Percentiles rank a stretch among this genome's conserved stretches.
phyloP scores from a whole-genome alignment of 2,797 vertebrate species.

The Scolopax rusticola region DNA sequence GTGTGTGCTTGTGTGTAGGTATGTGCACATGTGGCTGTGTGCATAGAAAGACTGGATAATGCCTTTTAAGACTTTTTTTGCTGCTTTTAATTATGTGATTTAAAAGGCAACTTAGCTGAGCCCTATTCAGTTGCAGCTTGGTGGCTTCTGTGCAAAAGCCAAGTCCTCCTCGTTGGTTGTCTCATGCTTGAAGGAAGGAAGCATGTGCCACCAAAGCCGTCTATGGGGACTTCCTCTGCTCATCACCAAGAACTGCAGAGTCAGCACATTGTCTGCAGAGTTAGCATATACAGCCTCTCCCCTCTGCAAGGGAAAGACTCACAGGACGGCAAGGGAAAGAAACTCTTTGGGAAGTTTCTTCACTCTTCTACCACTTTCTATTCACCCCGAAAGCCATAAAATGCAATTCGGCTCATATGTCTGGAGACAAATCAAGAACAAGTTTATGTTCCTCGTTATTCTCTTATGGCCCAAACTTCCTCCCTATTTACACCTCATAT shows the following conservation, averaged over 20 bases:
- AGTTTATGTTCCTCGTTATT: neutral
- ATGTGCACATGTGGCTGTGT: neutral
- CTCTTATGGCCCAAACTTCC: neutral
- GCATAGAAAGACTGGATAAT: neutral
- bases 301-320: fast-evolving
- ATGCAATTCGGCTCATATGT: neutral
- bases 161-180: neutral
- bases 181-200: neutral
- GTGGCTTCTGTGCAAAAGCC: neutral
- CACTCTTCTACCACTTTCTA: neutral
- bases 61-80: neutral
- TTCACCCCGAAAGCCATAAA: neutral
- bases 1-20: neutral
- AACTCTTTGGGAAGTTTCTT: neutral
- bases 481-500: neutral
- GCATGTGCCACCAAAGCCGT: neutral
- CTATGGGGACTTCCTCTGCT: neutral
- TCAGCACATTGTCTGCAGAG: neutral
- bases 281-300: neutral
- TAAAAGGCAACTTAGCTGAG: neutral
- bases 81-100: neutral
- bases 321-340: neutral
- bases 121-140: neutral
- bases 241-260: neutral
- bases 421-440: neutral